Base-by-base conservation (phyloP, 2,888 invertebrate species). In the Trichacis sp. region DNA sequence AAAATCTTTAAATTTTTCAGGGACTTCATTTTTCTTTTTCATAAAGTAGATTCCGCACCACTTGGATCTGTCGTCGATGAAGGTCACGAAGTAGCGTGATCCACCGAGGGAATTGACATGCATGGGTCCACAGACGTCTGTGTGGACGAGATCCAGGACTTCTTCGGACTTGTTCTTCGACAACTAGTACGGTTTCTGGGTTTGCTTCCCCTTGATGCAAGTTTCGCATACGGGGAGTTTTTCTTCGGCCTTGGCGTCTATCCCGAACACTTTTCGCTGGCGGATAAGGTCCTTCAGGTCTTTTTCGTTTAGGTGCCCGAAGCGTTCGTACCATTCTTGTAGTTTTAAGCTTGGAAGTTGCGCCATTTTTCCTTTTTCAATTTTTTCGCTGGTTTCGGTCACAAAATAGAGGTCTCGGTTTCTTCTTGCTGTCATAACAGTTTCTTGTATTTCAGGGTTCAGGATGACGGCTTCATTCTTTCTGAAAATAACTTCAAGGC, bases 11-110 rank as follows among this genome's bases (percentile, higher is more conserved):
- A n/a, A n/a, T n/a, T n/a, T n/a, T n/a, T n/a, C n/a, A n/a, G n/a
- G n/a, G n/a, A n/a, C n/a, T n/a, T n/a, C n/a, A n/a, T n/a, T n/a
- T n/a, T n/a, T n/a, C n/a, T n/a, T 5, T 68, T 64, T 14, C 70
- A 69, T 70, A 69, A 75, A 11, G 71, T 47, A 2, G 68, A 63
- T 38, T n/a, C n/a, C n/a, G n/a, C n/a, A n/a, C n/a, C n/a, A n/a
- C n/a, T n/a, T n/a, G n/a, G n/a, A n/a, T n/a, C 47, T 40, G 33
- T 77, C 74, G 46, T 77, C 73, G 5, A 74, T 74, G 24, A 76
- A 76, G 1, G n/a, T n/a, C n/a, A n/a, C n/a, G n/a, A n/a, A n/a
- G n/a, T n/a, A n/a, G n/a, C n/a, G n/a, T n/a, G n/a, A n/a, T n/a
- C n/a, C n/a, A n/a, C n/a, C n/a, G n/a, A n/a, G n/a, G n/a, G n/a